Evolutionary conservation across 2,888 invertebrate genomes (phyloP), one percentile per base, ranked within the genome.

Genomic region (Limnephilus marmoratus): DNA sequence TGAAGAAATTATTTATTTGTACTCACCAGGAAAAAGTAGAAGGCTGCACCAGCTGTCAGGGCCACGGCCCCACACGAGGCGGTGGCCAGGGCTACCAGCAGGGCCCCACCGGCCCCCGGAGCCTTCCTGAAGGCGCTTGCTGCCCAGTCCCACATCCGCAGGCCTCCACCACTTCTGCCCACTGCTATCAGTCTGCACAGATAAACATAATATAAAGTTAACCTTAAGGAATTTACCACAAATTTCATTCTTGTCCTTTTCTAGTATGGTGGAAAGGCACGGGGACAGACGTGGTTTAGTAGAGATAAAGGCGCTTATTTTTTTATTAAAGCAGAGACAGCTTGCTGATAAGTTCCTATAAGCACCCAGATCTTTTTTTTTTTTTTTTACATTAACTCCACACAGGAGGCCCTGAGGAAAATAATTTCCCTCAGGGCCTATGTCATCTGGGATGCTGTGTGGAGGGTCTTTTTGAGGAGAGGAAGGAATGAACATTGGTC

Each of bases 11-110:
- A 68, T n/a, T 24, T 9, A 7, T 68, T 7, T 68, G 24, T 9
- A 94, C 94, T 95, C 94, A 97, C 97, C 96, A 97, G 96, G 93
- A 97, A 96, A 83, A 97, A 97, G 94, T 98, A 98, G 94, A 97
- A 97, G 0, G 97, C 95, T 7, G 97, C 96, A 0, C 97, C 98
- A 13, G 97, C 95, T 12, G 96, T 95, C 90, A 98, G 95, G 0
- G 97, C 97, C 11, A 98, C 95, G 2, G 98, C 98, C 7, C 98
- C 98, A 94, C 98, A 98, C 0, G 98, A 97, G 24, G 97, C 95
- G 24, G 97, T 96, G 31, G 97, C 97, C 9, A 98, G 95, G 81
- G 97, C 96, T 37, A 98, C 95, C 1, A 98, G 95, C 3, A 97
- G 95, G 0, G 96, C 96, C 18, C 97, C 97, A 86, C 97, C 97